These are phyloP conservation scores for Stenoptilia bipunctidactyla DNA, from an alignment of 2,888 invertebrate genomes.

Conservation along the genomic window DNA sequence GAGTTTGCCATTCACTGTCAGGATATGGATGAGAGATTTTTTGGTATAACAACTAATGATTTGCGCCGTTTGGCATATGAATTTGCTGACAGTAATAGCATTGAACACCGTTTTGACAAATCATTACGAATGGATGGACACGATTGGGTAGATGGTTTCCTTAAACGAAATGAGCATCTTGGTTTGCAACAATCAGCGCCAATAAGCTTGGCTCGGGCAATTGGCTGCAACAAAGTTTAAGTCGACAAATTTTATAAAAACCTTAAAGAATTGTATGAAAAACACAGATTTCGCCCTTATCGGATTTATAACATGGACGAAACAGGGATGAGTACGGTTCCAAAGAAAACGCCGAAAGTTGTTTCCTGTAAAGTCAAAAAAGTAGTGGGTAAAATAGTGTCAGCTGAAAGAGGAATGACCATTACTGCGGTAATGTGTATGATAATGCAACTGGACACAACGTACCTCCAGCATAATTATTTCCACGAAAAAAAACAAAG, in stretches of 20 bases:
- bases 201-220: conserved; percentile 18
- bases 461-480: conserved; percentile 25
- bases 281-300: conserved; percentile 17
- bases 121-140: conserved; percentile 15
- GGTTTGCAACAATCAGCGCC: conserved; percentile 10
- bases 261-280: conserved; percentile 14
- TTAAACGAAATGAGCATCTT: conserved; percentile 13
- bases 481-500: conserved; percentile 15
- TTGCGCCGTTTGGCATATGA: conserved; percentile 14
- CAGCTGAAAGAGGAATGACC: conserved; percentile 17
- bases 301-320: conserved; percentile 16
- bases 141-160: conserved; percentile 15
- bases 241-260: conserved; percentile 18
- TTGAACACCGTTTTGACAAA: conserved; percentile 10
- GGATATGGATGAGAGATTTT: conserved; percentile 9
- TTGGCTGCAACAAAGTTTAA: conserved; percentile 23
- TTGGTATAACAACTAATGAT: conserved; percentile 12
- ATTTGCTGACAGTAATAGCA: conserved; percentile 7
- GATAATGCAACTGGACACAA: conserved; percentile 21
- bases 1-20: conserved; percentile 12
- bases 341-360: conserved; percentile 21
- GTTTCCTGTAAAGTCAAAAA: conserved; percentile 20
- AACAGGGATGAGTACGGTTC: conserved; percentile 16
- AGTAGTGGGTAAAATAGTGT: conserved; percentile 17
- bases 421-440: conserved; percentile 20